A percentile compares a stretch with the other conserved stretches of the same genome.
These are phyloP conservation scores for Apolygus lucorum DNA, from an alignment of 1,140 invertebrate species.

Conservation along the genomic window DNA sequence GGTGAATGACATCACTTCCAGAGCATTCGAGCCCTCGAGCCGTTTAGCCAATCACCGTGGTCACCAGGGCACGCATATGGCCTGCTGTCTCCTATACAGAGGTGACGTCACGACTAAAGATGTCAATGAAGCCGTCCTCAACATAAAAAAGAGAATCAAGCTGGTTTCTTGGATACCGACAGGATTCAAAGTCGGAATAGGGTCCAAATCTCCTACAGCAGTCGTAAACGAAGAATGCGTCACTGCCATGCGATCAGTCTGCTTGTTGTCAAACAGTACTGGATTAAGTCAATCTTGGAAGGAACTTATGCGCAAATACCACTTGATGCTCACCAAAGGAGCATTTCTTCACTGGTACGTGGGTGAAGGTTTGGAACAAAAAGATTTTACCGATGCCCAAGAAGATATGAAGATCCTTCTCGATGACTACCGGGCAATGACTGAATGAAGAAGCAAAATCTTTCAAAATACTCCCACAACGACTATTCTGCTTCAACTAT, in stretches of 20 bases:
- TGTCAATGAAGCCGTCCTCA: constrained; percentile 62
- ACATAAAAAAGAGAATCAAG: constrained; percentile 46
- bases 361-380: constrained; percentile 53
- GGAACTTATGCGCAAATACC: constrained; percentile 52
- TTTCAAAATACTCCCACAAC: no score
- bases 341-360: constrained; percentile 20
- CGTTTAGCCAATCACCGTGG: constrained; percentile 51
- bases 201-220: constrained; percentile 73
- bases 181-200: constrained; percentile 55
- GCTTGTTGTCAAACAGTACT: constrained; percentile 76
- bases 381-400: constrained; percentile 53
- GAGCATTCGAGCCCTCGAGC: constrained; percentile 43
- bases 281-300: constrained; percentile 74
- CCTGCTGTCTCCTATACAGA: constrained; percentile 70
- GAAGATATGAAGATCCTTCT: constrained; percentile 48
- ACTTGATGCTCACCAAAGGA: constrained; percentile 51
- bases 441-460: not conserved
- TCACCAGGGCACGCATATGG: constrained; percentile 39
- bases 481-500: no score
- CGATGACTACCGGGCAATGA: constrained; percentile 43
- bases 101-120: constrained; percentile 57
- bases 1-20: constrained; percentile 42
- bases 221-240: constrained; percentile 68
- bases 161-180: constrained; percentile 54
- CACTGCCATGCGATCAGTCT: constrained; percentile 69